phyloP scores from a whole-genome alignment of 2,113 vertebrate genomes.

The Xenopus laevis region DNA sequence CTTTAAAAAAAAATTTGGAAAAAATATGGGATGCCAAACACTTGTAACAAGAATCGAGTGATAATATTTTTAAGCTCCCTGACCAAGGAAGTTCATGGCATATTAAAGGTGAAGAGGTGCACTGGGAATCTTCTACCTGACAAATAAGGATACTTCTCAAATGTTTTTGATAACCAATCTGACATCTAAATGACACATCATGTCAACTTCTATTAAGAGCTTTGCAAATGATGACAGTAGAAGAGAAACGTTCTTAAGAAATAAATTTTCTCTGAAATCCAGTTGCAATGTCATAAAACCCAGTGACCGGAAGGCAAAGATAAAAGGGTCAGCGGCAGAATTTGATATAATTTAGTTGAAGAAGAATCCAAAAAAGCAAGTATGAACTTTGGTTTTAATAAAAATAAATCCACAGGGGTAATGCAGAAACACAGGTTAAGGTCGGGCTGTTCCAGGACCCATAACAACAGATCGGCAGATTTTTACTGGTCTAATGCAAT shows the following conservation, averaged over 20 bases:
- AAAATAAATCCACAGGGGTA: too few relatives aligned
- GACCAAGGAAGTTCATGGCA: constrained; percentile 48
- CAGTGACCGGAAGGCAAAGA: constrained; percentile 23
- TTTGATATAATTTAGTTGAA: constrained; percentile 6
- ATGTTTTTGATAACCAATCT: constrained; percentile 58
- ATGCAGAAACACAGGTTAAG: too few relatives aligned
- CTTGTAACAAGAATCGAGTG: constrained; percentile 42
- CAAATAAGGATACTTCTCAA: constrained; percentile 61
- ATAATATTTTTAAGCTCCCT: constrained; percentile 40
- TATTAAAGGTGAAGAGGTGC: constrained; percentile 52
- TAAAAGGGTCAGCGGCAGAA: constrained; percentile 25
- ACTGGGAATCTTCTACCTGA: constrained; percentile 57
- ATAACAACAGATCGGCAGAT: too few relatives aligned
- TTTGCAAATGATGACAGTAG: constrained; percentile 59
- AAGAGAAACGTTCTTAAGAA: constrained; percentile 53
- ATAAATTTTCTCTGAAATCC: constrained; percentile 37
- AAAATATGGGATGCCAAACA: constrained; percentile 34
- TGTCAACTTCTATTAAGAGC: constrained; percentile 63
- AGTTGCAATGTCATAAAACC: constrained; percentile 3
- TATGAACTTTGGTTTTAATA: too few relatives aligned
- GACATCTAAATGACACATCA: constrained; percentile 59
- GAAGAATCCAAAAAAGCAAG: too few relatives aligned
- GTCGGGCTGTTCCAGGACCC: too few relatives aligned
- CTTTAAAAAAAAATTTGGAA: constrained; percentile 43
- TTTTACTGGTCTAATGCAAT: too few relatives aligned